Evolutionary conservation across 2,888 invertebrate species (phyloP).

Genomic region (Phragmatobia fuliginosa): DNA sequence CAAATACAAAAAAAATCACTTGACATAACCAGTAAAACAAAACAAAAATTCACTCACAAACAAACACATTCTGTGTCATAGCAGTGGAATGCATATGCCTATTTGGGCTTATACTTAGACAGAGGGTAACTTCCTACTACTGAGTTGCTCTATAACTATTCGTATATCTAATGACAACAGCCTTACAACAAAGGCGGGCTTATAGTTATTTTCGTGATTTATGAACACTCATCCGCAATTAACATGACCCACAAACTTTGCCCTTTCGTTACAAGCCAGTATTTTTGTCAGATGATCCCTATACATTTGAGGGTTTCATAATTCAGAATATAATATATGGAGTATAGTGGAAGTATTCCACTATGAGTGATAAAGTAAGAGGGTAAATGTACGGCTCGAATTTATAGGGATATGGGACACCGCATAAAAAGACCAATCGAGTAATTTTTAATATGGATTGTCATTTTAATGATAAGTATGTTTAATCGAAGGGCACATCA

Average conservation of each 20-base stretch:
- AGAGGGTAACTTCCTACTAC: too few relatives aligned
- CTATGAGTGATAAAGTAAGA: slow-evolving; percentile 9
- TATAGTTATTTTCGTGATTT: slow-evolving; percentile 5
- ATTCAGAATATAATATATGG: slow-evolving; percentile 17
- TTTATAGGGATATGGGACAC: slow-evolving; percentile 32
- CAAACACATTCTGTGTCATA: too few relatives aligned
- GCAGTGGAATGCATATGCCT: too few relatives aligned
- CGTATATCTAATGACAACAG: neutral
- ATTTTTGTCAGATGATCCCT: slow-evolving; percentile 20
- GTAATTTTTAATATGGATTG: slow-evolving; percentile 20
- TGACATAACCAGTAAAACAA: too few relatives aligned
- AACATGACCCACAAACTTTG: slow-evolving; percentile 17
- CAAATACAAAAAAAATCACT: too few relatives aligned
- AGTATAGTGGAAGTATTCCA: slow-evolving; percentile 3
- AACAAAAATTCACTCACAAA: too few relatives aligned
- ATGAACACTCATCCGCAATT: slow-evolving; percentile 13
- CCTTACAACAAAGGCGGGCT: neutral
- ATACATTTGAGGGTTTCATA: slow-evolving; percentile 16
- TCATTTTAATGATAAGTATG: slow-evolving; percentile 4
- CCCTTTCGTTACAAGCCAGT: slow-evolving; percentile 3
- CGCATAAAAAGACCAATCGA: slow-evolving; percentile 34
- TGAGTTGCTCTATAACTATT: too few relatives aligned
- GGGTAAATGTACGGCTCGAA: slow-evolving; percentile 28
- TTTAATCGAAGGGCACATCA: slow-evolving; percentile 14
- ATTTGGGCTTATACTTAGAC: too few relatives aligned